These are phyloP conservation scores for Enteromius mattozi DNA, from an alignment of 2,797 vertebrate genomes.

Conservation along the genomic window DNA sequence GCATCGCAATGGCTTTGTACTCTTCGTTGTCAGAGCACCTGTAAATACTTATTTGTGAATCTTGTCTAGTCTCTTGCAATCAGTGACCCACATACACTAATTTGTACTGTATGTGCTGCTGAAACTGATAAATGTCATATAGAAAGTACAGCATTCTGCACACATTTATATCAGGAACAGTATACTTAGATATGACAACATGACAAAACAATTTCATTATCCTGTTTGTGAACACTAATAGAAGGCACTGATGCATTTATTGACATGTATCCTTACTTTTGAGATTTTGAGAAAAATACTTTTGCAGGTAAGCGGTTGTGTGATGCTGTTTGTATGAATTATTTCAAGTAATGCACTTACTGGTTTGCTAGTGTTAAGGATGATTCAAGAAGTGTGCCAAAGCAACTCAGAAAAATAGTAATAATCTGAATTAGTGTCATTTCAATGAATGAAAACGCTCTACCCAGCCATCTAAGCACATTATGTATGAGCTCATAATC, in stretches of 20 bases:
- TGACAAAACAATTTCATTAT: not conserved
- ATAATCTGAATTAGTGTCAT: not conserved
- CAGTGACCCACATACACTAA: not conserved
- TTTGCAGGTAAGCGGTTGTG: not conserved
- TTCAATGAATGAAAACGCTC: not conserved
- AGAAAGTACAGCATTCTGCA: not conserved
- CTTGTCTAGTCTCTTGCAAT: not conserved
- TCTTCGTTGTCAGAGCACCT: not conserved
- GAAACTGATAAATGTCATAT: not conserved
- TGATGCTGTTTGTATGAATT: not conserved
- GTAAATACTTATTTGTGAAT: not conserved
- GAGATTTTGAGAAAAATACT: not conserved
- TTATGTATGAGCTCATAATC: not conserved
- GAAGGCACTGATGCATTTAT: too few species aligned
- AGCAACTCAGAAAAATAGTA: not conserved
- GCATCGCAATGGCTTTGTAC: not conserved
- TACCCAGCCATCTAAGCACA: not conserved
- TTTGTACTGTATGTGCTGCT: not conserved
- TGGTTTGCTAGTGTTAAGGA: not conserved
- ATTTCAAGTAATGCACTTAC: not conserved
- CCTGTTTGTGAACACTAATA: not conserved
- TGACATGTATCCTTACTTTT: not conserved
- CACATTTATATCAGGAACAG: not conserved
- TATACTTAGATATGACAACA: not conserved
- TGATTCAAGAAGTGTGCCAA: not conserved